Evolutionary conservation across 2,888 invertebrate genomes (phyloP), one percentile per base, ranked within the genome.

Genomic region (Acrobasis repandana): DNA sequence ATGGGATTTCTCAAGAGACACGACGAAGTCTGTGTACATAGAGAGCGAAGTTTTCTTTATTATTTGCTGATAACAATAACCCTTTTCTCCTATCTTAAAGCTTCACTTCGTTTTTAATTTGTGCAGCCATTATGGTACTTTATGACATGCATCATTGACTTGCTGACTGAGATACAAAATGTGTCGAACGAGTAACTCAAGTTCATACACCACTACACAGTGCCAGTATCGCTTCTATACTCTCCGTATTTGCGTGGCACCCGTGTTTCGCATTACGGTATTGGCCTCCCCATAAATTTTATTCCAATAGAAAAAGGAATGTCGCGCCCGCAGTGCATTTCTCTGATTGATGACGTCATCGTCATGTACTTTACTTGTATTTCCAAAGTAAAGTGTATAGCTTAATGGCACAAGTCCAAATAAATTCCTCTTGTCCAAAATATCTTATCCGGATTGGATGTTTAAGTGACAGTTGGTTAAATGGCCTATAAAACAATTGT

Each of bases 221-320:
- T 36, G 11, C 9, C 11, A 9, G 36, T 6, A 9, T 1, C 36
- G 28, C 5, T 43, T 54, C 54, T 38, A 14, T 20, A 38, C 18
- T 38, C 54, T 54, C 38, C 38, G 1, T 20, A 38, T 54, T 43
- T 43, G 1, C 14, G 69, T 65, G 67, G 68, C 68, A 72, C 64
- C 75, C 79, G 80, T 74, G 76, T 77, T 84, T 82, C 77, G 76
- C 87, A 88, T 88, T 88, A 88, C 85, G 82, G 80, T 89, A 90
- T 90, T 91, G 87, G 80, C 74, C 76, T 79, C 71, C 73, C 79
- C 77, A 84, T 86, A 81, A 83, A 86, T 83, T 85, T 83, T 81
- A 81, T 84, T 80, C 75, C 74, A 76, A 82, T 76, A 75, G 69
- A 68, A 68, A 70, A 65, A 68, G 68, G 71, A 72, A 77, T 79